Evolutionary conservation across 2,888 invertebrate species (phyloP).

Genomic region (Drosophila koepferae): DNA sequence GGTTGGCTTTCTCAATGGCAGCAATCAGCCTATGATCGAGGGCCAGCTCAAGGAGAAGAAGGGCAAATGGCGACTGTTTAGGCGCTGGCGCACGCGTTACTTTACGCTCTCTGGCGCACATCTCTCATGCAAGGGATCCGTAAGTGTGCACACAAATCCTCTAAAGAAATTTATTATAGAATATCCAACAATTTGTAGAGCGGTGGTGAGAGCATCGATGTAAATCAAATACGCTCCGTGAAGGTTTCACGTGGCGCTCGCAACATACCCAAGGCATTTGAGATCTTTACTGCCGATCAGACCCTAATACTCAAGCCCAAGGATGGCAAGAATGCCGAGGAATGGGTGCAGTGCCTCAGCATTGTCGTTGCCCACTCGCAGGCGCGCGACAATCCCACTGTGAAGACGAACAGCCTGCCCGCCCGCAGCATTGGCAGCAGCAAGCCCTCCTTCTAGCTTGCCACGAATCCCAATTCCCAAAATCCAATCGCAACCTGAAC

Average conservation of each 20-base stretch:
- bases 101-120: constrained; percentile 97
- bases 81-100: constrained; percentile 96
- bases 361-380: constrained; percentile 93
- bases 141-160: constrained; percentile 84
- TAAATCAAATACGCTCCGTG: constrained; percentile 97
- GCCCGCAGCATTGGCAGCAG: constrained; percentile 85
- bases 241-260: constrained; percentile 95
- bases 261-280: constrained; percentile 97
- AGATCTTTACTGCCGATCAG: constrained; percentile 97
- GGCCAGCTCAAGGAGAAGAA: constrained; percentile 96
- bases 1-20: constrained; percentile 91
- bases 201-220: constrained; percentile 94
- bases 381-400: constrained; percentile 85
- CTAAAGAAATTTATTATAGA: accelerated
- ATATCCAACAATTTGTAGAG: constrained; percentile 86
- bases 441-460: constrained; percentile 83
- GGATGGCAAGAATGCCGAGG: constrained; percentile 96
- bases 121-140: constrained; percentile 93
- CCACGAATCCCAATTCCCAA: neutral
- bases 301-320: constrained; percentile 97
- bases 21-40: constrained; percentile 94
- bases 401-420: constrained; percentile 85
- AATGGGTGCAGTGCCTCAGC: constrained; percentile 97
- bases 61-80: constrained; percentile 95
- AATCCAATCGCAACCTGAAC: constrained; percentile 26